Evolutionary conservation across 1,140 invertebrate species (phyloP).

Genomic region (Tetragnatha versicolor): DNA sequence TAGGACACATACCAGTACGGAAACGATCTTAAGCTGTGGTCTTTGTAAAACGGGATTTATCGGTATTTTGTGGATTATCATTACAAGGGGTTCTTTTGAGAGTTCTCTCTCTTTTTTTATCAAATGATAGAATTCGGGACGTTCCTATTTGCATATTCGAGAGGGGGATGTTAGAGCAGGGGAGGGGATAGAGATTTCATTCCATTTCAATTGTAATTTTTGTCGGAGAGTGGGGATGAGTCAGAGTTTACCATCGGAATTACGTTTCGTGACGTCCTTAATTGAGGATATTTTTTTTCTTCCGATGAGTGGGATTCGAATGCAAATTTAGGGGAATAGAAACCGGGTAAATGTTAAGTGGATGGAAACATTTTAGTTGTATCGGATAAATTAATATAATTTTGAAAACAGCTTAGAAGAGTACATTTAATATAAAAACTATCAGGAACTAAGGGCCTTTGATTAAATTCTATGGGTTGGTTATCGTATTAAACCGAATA

Average conservation of each 20-base stretch:
- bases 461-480: no score
- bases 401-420: no score
- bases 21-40: not conserved
- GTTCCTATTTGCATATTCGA: slow-evolving; percentile 13
- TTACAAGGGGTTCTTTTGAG: slow-evolving; percentile 15
- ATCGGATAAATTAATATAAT: no score
- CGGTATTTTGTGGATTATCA: slow-evolving; percentile 44
- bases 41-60: slow-evolving; percentile 33
- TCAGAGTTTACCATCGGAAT: not conserved
- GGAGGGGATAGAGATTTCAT: not conserved
- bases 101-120: not conserved
- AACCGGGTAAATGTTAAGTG: no score
- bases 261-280: not conserved
- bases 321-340: no score
- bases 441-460: no score
- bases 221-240: not conserved
- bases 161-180: not conserved
- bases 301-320: no score
- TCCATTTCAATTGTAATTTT: not conserved
- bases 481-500: no score
- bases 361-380: no score
- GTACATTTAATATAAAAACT: no score
- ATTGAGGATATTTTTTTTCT: no score
- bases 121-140: no score
- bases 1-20: not conserved